Evolutionary conservation across 2,888 invertebrate genomes (phyloP).

Genomic region (Cactoblastis cactorum): DNA sequence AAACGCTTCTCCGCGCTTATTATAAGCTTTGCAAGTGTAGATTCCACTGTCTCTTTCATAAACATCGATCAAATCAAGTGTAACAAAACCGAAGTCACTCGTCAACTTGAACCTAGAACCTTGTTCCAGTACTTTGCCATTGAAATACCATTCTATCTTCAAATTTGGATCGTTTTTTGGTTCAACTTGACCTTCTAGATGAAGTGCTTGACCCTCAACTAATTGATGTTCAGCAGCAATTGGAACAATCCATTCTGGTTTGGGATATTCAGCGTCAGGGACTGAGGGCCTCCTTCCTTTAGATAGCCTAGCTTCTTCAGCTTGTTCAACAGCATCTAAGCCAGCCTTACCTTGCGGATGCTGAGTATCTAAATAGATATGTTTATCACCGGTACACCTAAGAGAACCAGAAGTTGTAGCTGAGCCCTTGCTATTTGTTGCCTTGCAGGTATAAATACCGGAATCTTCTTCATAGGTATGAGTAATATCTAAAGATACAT

Average conservation of each 20-base stretch:
- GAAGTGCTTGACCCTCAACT: slow-evolving; percentile 90
- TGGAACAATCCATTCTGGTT: slow-evolving; percentile 92
- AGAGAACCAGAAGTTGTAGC: slow-evolving; percentile 95
- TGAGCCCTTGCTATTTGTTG: slow-evolving; percentile 91
- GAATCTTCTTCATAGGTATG: slow-evolving; percentile 95
- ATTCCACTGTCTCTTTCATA: slow-evolving; percentile 96
- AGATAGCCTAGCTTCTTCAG: slow-evolving; percentile 89
- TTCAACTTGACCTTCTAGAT: slow-evolving; percentile 96
- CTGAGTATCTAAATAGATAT: slow-evolving; percentile 92
- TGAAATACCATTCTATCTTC: slow-evolving; percentile 96
- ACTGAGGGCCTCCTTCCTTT: slow-evolving; percentile 83
- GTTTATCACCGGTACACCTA: slow-evolving; percentile 88
- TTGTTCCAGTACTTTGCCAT: slow-evolving; percentile 91
- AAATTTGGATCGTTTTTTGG: slow-evolving; percentile 95
- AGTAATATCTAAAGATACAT: slow-evolving; percentile 92
- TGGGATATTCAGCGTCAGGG: slow-evolving; percentile 88
- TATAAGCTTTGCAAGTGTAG: slow-evolving; percentile 94
- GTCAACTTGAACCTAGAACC: slow-evolving; percentile 95
- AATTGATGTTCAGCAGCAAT: slow-evolving; percentile 89
- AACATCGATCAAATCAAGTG: slow-evolving; percentile 93
- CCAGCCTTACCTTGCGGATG: slow-evolving; percentile 96
- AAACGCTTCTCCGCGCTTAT: slow-evolving; percentile 93
- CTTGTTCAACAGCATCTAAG: slow-evolving; percentile 92
- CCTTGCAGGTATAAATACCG: slow-evolving; percentile 94
- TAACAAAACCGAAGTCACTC: slow-evolving; percentile 97